Evolutionary conservation across 2,113 vertebrate genomes (phyloP).

Genomic region (Percopsis transmontana): DNA sequence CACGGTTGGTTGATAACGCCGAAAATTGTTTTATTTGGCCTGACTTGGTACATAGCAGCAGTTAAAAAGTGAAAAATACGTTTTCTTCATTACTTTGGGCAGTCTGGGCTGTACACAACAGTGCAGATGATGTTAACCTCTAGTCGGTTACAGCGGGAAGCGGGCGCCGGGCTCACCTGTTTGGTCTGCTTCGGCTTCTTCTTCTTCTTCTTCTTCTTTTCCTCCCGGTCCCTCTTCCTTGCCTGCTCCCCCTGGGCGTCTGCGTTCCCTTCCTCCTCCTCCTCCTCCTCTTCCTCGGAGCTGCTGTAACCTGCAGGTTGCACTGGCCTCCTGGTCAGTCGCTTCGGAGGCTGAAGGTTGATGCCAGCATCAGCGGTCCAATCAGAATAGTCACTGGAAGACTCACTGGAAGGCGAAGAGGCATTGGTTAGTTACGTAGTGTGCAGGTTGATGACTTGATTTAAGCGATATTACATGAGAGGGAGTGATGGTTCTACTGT

Average conservation of each 20-base stretch:
- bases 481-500: too few species aligned
- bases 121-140: too few species aligned
- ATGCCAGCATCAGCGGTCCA: conserved; percentile 98
- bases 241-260: conserved; percentile 44
- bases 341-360: conserved; percentile 96
- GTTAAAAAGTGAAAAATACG: too few species aligned
- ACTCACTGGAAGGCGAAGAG: conserved; percentile 77
- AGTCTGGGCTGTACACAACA: too few species aligned
- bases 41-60: not conserved
- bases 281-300: conserved; percentile 90
- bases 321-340: conserved; percentile 84
- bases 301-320: conserved; percentile 85
- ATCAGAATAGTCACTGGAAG: conserved; percentile 97
- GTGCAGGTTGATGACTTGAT: too few species aligned
- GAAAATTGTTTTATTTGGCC: not conserved
- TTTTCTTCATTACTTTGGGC: too few species aligned
- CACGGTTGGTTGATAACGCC: not conserved
- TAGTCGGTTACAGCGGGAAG: too few species aligned
- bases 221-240: conserved; percentile 46
- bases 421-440: not conserved
- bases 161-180: conserved; percentile 73
- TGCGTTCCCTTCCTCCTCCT: conserved; percentile 3
- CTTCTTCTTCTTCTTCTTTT: conserved; percentile 76
- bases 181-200: conserved; percentile 89
- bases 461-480: too few species aligned